These are phyloP conservation scores for Sipha maydis DNA, from an alignment of 2,888 invertebrate genomes.

Conservation along the genomic window DNA sequence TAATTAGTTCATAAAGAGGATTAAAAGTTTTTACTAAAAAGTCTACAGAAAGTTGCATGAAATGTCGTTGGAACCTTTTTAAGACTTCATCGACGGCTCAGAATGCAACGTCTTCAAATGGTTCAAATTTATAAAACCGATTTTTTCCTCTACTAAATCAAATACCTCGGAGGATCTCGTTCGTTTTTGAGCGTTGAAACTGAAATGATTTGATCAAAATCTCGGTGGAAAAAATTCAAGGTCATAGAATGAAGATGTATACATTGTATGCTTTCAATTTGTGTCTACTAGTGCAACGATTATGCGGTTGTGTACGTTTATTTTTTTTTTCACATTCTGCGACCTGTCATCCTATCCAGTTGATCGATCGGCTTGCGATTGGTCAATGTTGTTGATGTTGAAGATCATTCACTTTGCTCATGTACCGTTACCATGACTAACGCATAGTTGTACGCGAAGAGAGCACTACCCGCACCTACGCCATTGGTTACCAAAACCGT, in stretches of 20 bases:
- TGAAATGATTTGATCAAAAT: not conserved
- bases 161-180: not conserved
- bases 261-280: not conserved
- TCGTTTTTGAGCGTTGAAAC: not conserved
- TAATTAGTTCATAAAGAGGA: slow-evolving; percentile 25
- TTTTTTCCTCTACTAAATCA: not conserved
- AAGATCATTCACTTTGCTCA: slow-evolving; percentile 60
- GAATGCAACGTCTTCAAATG: not conserved
- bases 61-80: not conserved
- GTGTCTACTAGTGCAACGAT: not conserved
- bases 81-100: not conserved
- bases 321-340: not conserved
- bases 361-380: slow-evolving; percentile 34
- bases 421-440: slow-evolving; percentile 60
- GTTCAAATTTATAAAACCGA: not conserved
- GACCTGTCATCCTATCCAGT: not conserved
- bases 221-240: not conserved
- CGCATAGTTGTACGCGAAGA: not conserved
- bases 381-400: slow-evolving; percentile 58
- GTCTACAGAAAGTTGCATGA: not conserved
- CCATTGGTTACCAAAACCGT: slow-evolving; percentile 60
- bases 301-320: not conserved
- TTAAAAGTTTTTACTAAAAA: slow-evolving; percentile 46
- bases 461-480: slow-evolving; percentile 22
- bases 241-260: not conserved